Evolutionary conservation across 2,113 vertebrate species (phyloP), one percentile per base, ranked within the genome.

Genomic region (Cathartes aura): DNA sequence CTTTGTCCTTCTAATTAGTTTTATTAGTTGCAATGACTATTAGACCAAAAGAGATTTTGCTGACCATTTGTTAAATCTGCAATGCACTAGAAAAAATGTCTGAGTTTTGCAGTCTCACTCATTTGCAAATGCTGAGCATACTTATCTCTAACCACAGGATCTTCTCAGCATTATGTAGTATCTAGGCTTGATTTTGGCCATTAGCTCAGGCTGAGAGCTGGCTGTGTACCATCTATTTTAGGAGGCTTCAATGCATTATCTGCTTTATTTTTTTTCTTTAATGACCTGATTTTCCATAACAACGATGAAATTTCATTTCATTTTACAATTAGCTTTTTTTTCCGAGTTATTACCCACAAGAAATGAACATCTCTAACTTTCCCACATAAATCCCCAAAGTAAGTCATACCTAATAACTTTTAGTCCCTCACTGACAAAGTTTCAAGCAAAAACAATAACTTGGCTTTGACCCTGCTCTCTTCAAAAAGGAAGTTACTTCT

Each of bases 401-500:
- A 95, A 98, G 98, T 98, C 96, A 97, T 96, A 96, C 74, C 95
- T 97, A 98, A 98, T 98, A 97, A 98, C 97, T 97, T 81, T 19
- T 96, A 97, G 84, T 91, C 82, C 56, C 96, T 97, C 74, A 93
- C 98, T 97, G 97, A 98, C 98, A 97, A 98, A 98, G 97, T 98
- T 98, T 98, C 97, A 96, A 98, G 96, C 94, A 96, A 98, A 98
- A 98, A 98, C 98, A 98, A 98, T 98, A 98, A 98, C 98, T 98
- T 98, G 98, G 98, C 97, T 98, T 98, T 98, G 98, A 98, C 98
- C 98, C 98, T 98, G 96, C 97, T 97, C 96, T 97, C 97, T 98
- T 98, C 98, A 98, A 98, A 98, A 98, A 98, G 98, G 97, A 97
- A 98, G 97, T 98, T 97, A 98, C 98, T 98, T 98, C 98, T 98